These are phyloP conservation scores for Diadegma fenestrale DNA, from an alignment of 2,888 invertebrate genomes.

Conservation along the genomic window DNA sequence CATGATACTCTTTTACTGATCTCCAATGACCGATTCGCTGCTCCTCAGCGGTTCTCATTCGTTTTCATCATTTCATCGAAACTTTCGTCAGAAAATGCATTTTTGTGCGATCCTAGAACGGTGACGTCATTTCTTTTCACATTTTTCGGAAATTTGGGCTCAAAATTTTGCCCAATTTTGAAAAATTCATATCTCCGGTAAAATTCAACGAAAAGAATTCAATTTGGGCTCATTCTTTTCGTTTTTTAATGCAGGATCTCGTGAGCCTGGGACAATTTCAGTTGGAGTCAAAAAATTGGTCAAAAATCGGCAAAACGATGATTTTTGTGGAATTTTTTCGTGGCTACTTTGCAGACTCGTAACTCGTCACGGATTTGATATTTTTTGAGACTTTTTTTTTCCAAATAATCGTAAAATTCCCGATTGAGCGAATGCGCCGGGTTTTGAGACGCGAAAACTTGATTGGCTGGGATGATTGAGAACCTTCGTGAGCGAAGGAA, in stretches of 20 bases:
- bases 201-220: too few species aligned
- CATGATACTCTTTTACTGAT: conserved; percentile 76
- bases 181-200: too few species aligned
- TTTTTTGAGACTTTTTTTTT: background rate
- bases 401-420: background rate
- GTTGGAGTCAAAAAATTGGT: too few species aligned
- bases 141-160: too few species aligned
- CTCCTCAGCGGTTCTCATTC: conserved; percentile 73
- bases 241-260: too few species aligned
- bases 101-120: background rate
- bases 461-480: conserved; percentile 53
- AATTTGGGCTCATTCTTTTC: too few species aligned
- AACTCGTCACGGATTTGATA: background rate
- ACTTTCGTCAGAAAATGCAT: background rate
- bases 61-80: background rate
- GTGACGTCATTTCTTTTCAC: too few species aligned
- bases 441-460: too few species aligned
- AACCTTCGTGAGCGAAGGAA: conserved; percentile 63
- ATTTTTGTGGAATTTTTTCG: background rate
- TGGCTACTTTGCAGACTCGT: background rate
- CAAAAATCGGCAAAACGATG: too few species aligned
- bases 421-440: background rate
- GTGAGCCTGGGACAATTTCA: too few species aligned
- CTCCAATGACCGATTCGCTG: conserved; percentile 78
- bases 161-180: too few species aligned